These are phyloP conservation scores for Macaria notata DNA, from an alignment of 2,888 invertebrate species.

Conservation along the genomic window DNA sequence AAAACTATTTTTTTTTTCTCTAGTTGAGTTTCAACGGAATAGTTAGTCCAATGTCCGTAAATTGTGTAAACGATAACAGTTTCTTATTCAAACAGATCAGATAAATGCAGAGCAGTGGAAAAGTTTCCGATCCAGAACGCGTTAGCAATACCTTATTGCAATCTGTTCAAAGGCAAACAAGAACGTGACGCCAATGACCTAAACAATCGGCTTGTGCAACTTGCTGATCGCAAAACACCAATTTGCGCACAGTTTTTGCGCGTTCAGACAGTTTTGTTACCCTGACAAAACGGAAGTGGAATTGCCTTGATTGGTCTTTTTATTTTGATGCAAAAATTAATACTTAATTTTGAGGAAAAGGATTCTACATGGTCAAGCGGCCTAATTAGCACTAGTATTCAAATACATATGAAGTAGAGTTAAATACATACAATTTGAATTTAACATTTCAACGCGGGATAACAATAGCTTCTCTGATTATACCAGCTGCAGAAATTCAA, in stretches of 20 bases:
- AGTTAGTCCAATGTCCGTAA: too few species aligned
- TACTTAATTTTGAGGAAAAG: too few species aligned
- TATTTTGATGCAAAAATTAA: neutral
- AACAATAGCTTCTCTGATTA: too few species aligned
- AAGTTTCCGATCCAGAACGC: neutral
- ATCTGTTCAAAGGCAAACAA: conserved; percentile 26
- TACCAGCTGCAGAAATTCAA: too few species aligned
- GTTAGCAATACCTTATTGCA: conserved; percentile 23
- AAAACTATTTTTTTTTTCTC: neutral
- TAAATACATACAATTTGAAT: too few species aligned
- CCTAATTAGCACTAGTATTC: too few species aligned
- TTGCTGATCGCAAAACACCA: conserved; percentile 36
- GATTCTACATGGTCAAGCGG: too few species aligned
- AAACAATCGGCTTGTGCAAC: conserved; percentile 38
- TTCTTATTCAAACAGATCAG: too few species aligned
- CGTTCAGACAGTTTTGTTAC: conserved; percentile 15
- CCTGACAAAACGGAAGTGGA: conserved; percentile 10
- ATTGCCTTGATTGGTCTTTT: neutral
- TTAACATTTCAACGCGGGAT: too few species aligned
- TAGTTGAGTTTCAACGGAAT: neutral
- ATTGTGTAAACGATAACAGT: too few species aligned
- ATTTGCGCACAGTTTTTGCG: conserved; percentile 40
- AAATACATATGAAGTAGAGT: too few species aligned
- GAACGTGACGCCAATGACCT: conserved; percentile 35
- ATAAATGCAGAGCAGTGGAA: neutral